Evolutionary conservation across 1,140 invertebrate species (phyloP).

Genomic region (Ladona fulva): DNA sequence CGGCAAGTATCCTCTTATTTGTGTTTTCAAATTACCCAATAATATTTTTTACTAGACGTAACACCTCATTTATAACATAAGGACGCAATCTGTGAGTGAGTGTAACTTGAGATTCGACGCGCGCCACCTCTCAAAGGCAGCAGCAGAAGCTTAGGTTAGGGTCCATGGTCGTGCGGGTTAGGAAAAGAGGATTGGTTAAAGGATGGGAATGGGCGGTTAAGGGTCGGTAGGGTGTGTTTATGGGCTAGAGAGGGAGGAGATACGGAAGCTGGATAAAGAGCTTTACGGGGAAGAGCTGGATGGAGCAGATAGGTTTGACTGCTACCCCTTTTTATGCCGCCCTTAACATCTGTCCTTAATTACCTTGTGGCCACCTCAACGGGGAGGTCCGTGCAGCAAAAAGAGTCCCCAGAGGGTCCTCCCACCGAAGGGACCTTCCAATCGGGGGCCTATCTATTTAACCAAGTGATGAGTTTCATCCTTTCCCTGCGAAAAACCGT

Average conservation of each 20-base stretch:
- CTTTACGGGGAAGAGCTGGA: not conserved
- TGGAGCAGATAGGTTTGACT: not conserved
- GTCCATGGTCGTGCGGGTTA: no score
- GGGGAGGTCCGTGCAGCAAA: not conserved
- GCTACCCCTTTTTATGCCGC: not conserved
- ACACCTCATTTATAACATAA: no score
- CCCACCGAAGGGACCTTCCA: not conserved
- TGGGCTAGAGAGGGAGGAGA: not conserved
- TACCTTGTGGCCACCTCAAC: not conserved
- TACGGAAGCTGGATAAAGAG: not conserved
- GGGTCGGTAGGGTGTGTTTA: no score
- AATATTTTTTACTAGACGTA: no score
- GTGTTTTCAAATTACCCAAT: no score
- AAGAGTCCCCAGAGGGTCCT: not conserved
- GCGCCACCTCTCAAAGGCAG: no score
- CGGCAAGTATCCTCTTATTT: no score
- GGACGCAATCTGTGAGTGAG: no score
- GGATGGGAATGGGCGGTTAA: no score
- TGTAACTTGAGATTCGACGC: no score
- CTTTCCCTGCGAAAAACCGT: not conserved
- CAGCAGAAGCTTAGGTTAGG: no score
- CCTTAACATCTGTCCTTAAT: constrained; percentile 6
- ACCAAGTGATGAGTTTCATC: not conserved
- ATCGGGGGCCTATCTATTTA: not conserved
- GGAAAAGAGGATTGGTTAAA: no score